Percentiles rank a stretch among this genome's conserved stretches.
phyloP scores from a whole-genome alignment of 2,888 invertebrate genomes.

The Limenitis camilla region DNA sequence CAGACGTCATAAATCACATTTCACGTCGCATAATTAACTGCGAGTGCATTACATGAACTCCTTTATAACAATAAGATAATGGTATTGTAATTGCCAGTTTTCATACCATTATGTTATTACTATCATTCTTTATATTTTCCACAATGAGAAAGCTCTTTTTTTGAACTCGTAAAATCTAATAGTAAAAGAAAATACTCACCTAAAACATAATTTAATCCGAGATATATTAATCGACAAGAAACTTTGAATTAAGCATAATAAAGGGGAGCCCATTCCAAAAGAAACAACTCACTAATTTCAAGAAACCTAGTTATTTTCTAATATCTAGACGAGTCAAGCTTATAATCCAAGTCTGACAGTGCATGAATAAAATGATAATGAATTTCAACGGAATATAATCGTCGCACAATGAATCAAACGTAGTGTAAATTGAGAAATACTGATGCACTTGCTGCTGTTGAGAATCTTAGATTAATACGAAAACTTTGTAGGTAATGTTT shows the following conservation, averaged over 20 bases:
- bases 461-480: constrained; percentile 4
- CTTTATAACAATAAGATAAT: neutral
- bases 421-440: constrained; percentile 37
- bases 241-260: neutral
- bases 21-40: constrained; percentile 48
- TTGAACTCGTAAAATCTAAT: no score
- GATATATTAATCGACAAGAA: no score
- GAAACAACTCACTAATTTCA: neutral
- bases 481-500: neutral
- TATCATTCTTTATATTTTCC: no score
- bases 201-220: no score
- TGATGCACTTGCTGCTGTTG: constrained; percentile 22
- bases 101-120: neutral
- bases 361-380: constrained; percentile 67
- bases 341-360: constrained; percentile 41
- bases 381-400: constrained; percentile 51
- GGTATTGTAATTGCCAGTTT: neutral
- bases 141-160: no score
- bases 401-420: constrained; percentile 48
- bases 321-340: constrained; percentile 24
- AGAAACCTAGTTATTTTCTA: neutral
- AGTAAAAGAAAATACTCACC: no score
- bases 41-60: constrained; percentile 29
- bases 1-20: constrained; percentile 46
- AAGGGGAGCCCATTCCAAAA: neutral